These are phyloP conservation scores for Apoda limacodes DNA, from an alignment of 2,888 invertebrate genomes.

Conservation along the genomic window DNA sequence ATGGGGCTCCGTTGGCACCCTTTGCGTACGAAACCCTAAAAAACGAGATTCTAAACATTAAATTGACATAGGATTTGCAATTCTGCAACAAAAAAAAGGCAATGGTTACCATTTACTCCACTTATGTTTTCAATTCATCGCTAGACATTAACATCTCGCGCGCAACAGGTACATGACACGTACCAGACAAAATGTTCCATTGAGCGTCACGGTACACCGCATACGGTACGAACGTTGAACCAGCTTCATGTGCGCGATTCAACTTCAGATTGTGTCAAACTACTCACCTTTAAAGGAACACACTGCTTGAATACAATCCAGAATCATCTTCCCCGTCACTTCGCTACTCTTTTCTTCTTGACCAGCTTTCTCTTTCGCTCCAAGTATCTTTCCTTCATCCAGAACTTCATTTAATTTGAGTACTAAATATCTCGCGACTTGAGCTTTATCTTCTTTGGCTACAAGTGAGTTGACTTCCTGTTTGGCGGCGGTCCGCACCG, in stretches of 20 bases:
- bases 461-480: constrained; percentile 72
- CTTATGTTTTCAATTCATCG: too few species aligned
- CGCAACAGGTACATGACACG: too few species aligned
- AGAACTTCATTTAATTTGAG: constrained; percentile 75
- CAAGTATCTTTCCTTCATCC: constrained; percentile 68
- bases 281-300: constrained; percentile 60
- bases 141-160: too few species aligned
- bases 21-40: too few species aligned
- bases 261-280: too few species aligned
- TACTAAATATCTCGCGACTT: constrained; percentile 73
- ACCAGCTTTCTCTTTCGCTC: constrained; percentile 42
- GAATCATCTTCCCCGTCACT: constrained; percentile 66
- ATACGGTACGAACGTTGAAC: not conserved
- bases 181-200: too few species aligned
- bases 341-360: constrained; percentile 49
- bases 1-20: too few species aligned
- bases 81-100: too few species aligned
- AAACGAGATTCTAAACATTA: too few species aligned
- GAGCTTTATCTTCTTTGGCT: constrained; percentile 68
- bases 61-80: too few species aligned
- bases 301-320: constrained; percentile 64
- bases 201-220: not conserved
- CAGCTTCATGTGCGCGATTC: not conserved
- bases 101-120: too few species aligned
- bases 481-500: constrained; percentile 73